A percentile compares a stretch with the other conserved stretches of the same genome.
phyloP scores from a whole-genome alignment of 2,113 vertebrate genomes.

The Mystacornis crossleyi region DNA sequence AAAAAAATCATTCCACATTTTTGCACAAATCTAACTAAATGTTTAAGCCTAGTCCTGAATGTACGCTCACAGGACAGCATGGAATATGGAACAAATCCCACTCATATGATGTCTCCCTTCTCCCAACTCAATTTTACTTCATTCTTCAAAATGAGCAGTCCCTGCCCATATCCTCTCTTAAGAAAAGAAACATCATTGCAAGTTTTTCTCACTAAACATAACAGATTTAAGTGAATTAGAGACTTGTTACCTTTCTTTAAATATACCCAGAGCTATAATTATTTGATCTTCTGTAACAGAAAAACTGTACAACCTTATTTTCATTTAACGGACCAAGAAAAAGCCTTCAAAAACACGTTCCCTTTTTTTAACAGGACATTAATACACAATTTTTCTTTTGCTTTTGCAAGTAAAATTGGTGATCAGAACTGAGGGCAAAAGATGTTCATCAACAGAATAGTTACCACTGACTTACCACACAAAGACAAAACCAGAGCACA shows the following conservation, averaged over 20 bases:
- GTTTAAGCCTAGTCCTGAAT: not conserved
- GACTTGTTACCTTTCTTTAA: not conserved
- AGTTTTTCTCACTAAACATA: not conserved
- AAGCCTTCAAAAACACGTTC: not conserved
- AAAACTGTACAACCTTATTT: not conserved
- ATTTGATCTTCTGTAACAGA: not conserved
- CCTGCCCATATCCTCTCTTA: not conserved
- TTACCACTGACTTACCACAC: not conserved
- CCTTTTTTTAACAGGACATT: not conserved
- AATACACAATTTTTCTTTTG: not conserved
- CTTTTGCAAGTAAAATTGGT: not conserved
- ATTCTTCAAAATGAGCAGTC: not conserved
- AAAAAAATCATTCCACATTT: not conserved
- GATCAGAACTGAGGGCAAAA: not conserved
- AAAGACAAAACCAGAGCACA: conserved; percentile 3
- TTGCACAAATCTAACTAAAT: not conserved
- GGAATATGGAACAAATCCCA: not conserved
- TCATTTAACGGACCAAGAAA: not conserved
- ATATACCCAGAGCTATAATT: not conserved
- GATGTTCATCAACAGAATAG: not conserved
- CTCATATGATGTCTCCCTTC: not conserved
- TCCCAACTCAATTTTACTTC: not conserved
- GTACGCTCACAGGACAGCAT: not conserved
- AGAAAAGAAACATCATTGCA: not conserved
- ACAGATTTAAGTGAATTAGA: not conserved